Percentiles rank a stretch among this genome's conserved stretches.
Evolutionary conservation across 2,113 vertebrate genomes (phyloP).

Genomic region (Heterochromis multidens): DNA sequence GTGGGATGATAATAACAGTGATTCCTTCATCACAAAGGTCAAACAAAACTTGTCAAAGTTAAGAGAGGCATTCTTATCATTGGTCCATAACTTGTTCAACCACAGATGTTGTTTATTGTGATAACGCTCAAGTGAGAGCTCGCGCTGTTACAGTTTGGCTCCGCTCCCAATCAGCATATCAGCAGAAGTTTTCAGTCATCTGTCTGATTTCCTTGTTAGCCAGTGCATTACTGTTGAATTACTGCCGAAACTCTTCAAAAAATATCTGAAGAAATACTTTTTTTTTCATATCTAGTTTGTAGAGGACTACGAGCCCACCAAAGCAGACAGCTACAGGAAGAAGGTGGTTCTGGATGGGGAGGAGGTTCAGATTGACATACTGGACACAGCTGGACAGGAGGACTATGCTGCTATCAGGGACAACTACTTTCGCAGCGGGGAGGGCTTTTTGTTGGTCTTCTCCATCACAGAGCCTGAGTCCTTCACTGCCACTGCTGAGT

Average conservation of each 20-base stretch:
- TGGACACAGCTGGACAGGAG: conserved; percentile 77
- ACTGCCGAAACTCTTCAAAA: background rate
- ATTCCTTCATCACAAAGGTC: background rate
- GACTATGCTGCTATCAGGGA: conserved; percentile 77
- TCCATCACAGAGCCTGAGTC: conserved; percentile 75
- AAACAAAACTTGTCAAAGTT: background rate
- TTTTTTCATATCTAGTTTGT: conserved; percentile 55
- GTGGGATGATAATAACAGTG: background rate
- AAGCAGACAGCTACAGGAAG: conserved; percentile 76
- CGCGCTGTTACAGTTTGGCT: background rate
- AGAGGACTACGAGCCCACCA: conserved; percentile 74
- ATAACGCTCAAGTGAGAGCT: background rate
- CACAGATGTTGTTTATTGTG: background rate
- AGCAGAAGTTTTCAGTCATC: background rate
- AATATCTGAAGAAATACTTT: background rate
- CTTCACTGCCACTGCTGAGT: conserved; percentile 69
- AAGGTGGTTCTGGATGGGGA: conserved; percentile 77
- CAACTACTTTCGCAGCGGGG: conserved; percentile 76
- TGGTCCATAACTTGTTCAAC: background rate
- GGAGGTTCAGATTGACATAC: conserved; percentile 75
- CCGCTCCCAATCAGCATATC: background rate
- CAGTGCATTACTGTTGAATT: no score
- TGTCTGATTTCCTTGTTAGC: background rate
- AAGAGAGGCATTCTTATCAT: background rate
- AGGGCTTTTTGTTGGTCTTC: conserved; percentile 77